These are phyloP conservation scores for Anaspis maculata DNA, from an alignment of 2,888 invertebrate genomes.

Conservation along the genomic window DNA sequence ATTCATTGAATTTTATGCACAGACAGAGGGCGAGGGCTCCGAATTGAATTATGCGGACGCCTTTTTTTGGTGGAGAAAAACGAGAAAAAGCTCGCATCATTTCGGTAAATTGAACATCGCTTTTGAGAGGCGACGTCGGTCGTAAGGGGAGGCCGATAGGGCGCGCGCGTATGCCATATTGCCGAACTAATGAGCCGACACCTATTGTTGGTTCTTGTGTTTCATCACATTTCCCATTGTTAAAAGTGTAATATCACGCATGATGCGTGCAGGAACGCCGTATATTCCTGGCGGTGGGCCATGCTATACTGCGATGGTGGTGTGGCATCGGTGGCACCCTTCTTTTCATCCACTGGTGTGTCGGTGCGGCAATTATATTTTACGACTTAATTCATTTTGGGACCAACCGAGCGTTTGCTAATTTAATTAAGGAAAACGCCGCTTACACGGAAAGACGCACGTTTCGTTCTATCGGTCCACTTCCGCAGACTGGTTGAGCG, in stretches of 20 bases:
- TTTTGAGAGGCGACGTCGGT: no score
- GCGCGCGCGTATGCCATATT: constrained; percentile 20
- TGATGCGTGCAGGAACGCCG: not conserved
- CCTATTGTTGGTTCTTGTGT: constrained; percentile 21
- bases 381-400: constrained; percentile 29
- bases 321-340: not conserved
- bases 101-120: no score
- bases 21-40: no score
- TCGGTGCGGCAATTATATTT: constrained; percentile 28
- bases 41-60: no score
- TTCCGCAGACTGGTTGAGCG: no score
- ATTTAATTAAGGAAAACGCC: constrained; percentile 23
- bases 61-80: no score
- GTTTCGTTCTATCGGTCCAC: no score
- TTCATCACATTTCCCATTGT: constrained; percentile 16
- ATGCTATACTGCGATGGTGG: no score
- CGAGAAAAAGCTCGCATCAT: no score
- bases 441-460: not conserved
- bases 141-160: no score
- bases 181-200: constrained; percentile 27
- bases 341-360: constrained; percentile 4
- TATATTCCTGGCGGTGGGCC: not conserved
- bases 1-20: no score
- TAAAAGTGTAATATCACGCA: constrained; percentile 17
- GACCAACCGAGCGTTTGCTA: constrained; percentile 22